A percentile compares a stretch with the other conserved stretches of the same genome.
These are phyloP conservation scores for Felis catus DNA, from an alignment of 2,113 vertebrate genomes.

Conservation along the genomic window DNA sequence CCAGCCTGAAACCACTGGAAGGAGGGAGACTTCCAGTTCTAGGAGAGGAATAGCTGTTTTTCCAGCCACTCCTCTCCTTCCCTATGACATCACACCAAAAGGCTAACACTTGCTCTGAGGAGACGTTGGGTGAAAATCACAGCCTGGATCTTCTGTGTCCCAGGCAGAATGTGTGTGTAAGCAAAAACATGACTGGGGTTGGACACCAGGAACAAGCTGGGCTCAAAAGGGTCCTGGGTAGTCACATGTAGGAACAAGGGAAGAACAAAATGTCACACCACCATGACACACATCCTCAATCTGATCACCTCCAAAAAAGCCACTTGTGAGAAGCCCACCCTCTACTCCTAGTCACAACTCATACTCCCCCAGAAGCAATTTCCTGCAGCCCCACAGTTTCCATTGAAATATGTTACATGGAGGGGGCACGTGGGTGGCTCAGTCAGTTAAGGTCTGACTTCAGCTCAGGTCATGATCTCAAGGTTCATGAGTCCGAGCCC, in stretches of 20 bases:
- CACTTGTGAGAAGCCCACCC: background rate
- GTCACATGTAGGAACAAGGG: background rate
- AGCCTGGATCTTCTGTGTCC: background rate
- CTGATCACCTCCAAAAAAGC: background rate
- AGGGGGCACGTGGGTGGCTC: too few species aligned
- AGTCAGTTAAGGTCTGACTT: too few species aligned
- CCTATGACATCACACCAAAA: background rate
- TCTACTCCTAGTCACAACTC: background rate
- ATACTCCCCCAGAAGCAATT: background rate
- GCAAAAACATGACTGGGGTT: background rate
- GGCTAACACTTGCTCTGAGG: background rate
- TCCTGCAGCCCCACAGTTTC: background rate
- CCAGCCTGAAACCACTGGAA: background rate
- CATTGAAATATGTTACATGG: background rate
- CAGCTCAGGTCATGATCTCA: too few species aligned
- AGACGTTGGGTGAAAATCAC: background rate
- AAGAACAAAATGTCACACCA: background rate
- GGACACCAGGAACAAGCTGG: background rate
- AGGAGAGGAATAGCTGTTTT: background rate
- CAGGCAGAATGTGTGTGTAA: background rate
- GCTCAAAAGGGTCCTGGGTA: background rate
- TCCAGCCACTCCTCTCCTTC: background rate
- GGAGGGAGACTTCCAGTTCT: background rate
- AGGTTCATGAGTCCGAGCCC: too few species aligned
- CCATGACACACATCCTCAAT: background rate